Percentiles rank a stretch among this genome's conserved stretches.
These are phyloP conservation scores for Dione vanillae DNA, from an alignment of 2,888 invertebrate genomes.

Conservation along the genomic window DNA sequence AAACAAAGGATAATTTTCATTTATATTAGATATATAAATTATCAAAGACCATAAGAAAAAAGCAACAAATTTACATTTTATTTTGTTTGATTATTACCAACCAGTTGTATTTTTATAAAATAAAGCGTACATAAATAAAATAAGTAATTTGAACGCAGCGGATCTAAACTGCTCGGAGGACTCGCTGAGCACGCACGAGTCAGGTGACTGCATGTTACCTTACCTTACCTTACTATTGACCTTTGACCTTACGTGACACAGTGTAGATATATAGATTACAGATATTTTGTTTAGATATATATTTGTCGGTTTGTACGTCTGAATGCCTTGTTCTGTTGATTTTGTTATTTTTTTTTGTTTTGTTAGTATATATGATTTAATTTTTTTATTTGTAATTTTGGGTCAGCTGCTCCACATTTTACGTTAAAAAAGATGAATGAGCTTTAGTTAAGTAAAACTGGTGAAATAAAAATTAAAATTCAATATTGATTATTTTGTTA, in stretches of 20 bases:
- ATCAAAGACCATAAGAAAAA: too few relatives aligned
- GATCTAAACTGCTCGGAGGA: conserved; percentile 92
- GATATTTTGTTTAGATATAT: conserved; percentile 54
- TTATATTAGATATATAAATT: too few relatives aligned
- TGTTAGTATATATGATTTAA: background rate
- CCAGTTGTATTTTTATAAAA: background rate
- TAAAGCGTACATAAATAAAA: conserved; percentile 25
- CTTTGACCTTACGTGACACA: conserved; percentile 32
- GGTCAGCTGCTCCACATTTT: conserved; percentile 4
- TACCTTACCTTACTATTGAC: too few relatives aligned
- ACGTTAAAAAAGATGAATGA: background rate
- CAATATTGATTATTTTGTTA: too few relatives aligned
- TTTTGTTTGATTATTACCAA: too few relatives aligned
- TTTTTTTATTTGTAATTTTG: background rate
- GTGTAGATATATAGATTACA: conserved; percentile 51
- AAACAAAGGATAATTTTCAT: too few relatives aligned
- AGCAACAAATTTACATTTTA: too few relatives aligned
- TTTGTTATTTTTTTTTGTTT: background rate
- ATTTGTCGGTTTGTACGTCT: conserved; percentile 17
- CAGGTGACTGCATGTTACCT: conserved; percentile 86
- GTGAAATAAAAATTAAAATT: background rate
- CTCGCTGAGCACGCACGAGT: conserved; percentile 91
- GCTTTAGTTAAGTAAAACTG: background rate
- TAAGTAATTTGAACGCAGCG: conserved; percentile 81
- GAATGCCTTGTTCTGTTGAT: conserved; percentile 17